phyloP scores from a whole-genome alignment of 2,888 invertebrate species.

The Polydrusus cervinus region DNA sequence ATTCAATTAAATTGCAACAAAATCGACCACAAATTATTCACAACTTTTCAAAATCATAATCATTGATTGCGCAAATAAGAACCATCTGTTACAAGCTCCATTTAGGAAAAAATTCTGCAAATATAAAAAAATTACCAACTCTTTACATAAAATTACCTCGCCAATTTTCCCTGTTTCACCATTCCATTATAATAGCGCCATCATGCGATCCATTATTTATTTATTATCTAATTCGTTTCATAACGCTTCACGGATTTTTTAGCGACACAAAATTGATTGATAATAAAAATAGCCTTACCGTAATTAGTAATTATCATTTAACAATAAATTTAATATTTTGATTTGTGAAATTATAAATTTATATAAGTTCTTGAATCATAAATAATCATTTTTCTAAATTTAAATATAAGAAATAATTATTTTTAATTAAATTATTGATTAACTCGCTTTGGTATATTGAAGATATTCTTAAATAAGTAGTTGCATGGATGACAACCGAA shows the following conservation, averaged over 20 bases:
- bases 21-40: neutral
- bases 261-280: constrained; percentile 17
- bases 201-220: constrained; percentile 1
- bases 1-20: neutral
- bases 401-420: constrained; percentile 15
- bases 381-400: constrained; percentile 7
- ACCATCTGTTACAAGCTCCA: neutral
- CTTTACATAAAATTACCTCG: constrained; percentile 15
- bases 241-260: constrained; percentile 19
- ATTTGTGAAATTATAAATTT: constrained; percentile 23
- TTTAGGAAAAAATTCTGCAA: neutral
- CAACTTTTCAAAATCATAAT: neutral
- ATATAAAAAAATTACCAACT: neutral
- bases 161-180: constrained; percentile 9
- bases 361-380: constrained; percentile 17
- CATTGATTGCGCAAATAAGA: neutral
- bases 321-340: constrained; percentile 1
- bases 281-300: neutral
- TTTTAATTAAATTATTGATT: neutral
- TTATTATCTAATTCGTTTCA: constrained; percentile 15
- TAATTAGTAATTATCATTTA: constrained; percentile 1
- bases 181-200: constrained; percentile 3
- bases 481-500: no score
- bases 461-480: no score
- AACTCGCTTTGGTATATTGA: no score